Conservation (phyloP, 2,888 invertebrate species). For the Arctia plantaginis region DNA sequence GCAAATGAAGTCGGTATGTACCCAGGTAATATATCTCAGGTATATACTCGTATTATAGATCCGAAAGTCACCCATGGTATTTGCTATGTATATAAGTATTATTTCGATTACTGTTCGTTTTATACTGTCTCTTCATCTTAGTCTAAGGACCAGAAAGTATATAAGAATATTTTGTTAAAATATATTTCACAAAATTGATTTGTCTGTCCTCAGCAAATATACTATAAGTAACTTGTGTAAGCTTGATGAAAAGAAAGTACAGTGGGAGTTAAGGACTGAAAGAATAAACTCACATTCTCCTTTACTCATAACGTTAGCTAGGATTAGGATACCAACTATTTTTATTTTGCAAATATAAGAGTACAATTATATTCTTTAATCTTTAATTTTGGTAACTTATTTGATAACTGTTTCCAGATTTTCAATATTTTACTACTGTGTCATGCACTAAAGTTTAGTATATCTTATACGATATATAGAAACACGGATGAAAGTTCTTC, state of each 20-base stretch:
- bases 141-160: not conserved
- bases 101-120: not conserved
- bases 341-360: not conserved
- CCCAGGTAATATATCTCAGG: not conserved
- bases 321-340: not conserved
- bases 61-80: not conserved
- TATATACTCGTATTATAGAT: not conserved
- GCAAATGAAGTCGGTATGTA: slow-evolving; percentile 8
- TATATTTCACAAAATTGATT: not conserved
- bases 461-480: not conserved
- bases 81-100: not conserved
- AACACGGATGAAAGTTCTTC: not conserved
- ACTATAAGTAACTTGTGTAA: not conserved
- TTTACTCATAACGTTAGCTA: not conserved
- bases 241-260: too few species aligned
- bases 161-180: not conserved
- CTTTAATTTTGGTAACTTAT: too few species aligned
- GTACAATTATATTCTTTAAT: not conserved
- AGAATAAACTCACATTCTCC: not conserved
- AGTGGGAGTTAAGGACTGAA: not conserved
- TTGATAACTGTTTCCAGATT: slow-evolving; percentile 1
- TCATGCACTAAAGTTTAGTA: not conserved
- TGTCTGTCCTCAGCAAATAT: not conserved
- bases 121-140: not conserved
- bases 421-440: slow-evolving; percentile 7